A percentile compares a stretch with the other conserved stretches of the same genome.
These are phyloP conservation scores for Chaenogobius annularis DNA, from an alignment of 2,113 vertebrate genomes.

Conservation along the genomic window DNA sequence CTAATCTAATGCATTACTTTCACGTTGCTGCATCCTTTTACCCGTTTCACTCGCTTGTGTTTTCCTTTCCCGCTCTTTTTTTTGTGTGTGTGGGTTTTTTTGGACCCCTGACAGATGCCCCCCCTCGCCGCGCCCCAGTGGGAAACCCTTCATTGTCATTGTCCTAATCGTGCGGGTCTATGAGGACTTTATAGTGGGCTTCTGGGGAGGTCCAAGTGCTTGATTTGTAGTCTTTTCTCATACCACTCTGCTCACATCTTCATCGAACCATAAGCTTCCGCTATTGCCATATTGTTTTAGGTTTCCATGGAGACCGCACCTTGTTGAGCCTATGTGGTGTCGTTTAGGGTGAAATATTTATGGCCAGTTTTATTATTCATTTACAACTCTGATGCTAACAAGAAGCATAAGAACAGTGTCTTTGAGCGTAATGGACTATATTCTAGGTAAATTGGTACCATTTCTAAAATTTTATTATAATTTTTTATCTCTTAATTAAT, in stretches of 20 bases:
- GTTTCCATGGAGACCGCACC: constrained; percentile 67
- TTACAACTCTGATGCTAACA: neutral
- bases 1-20: neutral
- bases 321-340: constrained; percentile 30
- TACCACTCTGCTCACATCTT: constrained; percentile 49
- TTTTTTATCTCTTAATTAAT: too few relatives aligned
- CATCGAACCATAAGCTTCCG: constrained; percentile 50
- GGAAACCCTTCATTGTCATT: constrained; percentile 55
- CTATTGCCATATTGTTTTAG: constrained; percentile 44
- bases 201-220: constrained; percentile 57
- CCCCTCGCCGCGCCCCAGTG: constrained; percentile 48
- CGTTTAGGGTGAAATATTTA: constrained; percentile 29
- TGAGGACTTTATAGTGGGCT: constrained; percentile 56
- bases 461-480: too few relatives aligned
- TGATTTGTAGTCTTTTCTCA: constrained; percentile 67
- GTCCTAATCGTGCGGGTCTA: constrained; percentile 42
- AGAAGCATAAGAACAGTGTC: neutral
- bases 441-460: neutral
- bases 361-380: constrained; percentile 12
- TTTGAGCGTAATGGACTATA: neutral
- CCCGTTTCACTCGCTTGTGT: constrained; percentile 14
- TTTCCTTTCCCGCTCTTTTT: constrained; percentile 52
- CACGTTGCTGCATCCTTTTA: neutral
- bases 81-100: constrained; percentile 47
- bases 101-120: constrained; percentile 27